Conservation (phyloP, 2,888 invertebrate genomes). For the Nemotelus pantherinus region DNA sequence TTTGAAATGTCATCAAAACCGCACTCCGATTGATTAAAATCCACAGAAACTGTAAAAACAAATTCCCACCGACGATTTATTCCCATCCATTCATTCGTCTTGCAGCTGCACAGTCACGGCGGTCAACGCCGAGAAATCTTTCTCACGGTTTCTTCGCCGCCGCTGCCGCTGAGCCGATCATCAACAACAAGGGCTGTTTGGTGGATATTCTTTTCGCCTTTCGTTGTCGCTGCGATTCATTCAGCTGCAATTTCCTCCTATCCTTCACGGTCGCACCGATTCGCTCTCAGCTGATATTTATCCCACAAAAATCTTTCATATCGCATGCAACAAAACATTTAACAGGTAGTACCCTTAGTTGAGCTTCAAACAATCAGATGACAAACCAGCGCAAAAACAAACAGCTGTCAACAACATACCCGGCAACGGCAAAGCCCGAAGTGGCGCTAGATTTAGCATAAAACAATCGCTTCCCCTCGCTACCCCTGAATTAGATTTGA, state of each 20-base stretch:
- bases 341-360: slow-evolving; percentile 27
- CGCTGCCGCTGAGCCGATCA: too few species aligned
- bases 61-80: background rate
- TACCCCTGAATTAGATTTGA: background rate
- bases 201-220: too few species aligned
- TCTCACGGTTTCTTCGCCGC: slow-evolving; percentile 12
- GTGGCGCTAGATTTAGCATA: slow-evolving; percentile 31
- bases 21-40: too few species aligned
- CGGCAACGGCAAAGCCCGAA: background rate
- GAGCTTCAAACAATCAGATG: slow-evolving; percentile 3
- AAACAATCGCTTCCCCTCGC: background rate
- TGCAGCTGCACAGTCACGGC: background rate
- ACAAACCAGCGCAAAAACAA: slow-evolving; percentile 12
- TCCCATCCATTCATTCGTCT: background rate
- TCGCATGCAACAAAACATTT: slow-evolving; percentile 21
- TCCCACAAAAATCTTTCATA: background rate
- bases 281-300: too few species aligned
- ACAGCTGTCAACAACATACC: slow-evolving; percentile 28
- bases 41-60: background rate
- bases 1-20: too few species aligned
- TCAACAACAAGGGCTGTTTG: too few species aligned
- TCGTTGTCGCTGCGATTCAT: background rate
- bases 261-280: background rate
- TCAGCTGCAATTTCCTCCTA: slow-evolving; percentile 23
- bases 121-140: background rate